Percentiles rank a stretch among this genome's conserved stretches.
These are phyloP conservation scores for Lordiphosa stackelbergi DNA, from an alignment of 1,140 invertebrate species.

Conservation along the genomic window DNA sequence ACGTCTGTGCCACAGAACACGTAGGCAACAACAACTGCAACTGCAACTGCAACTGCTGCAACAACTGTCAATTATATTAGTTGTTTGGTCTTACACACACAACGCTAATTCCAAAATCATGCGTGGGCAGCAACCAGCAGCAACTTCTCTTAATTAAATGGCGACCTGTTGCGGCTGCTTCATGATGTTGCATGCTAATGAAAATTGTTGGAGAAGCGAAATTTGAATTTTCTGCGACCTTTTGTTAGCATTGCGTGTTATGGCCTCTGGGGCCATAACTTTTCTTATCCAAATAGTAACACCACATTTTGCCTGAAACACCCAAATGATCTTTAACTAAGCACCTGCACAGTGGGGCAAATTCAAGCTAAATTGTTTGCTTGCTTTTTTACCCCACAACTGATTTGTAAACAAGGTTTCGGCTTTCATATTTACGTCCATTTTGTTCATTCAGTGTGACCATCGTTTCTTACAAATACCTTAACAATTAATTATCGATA, in stretches of 20 bases:
- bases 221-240: conserved; percentile 43
- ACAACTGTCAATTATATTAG: conserved; percentile 73
- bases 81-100: conserved; percentile 68
- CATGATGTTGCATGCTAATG: conserved; percentile 48
- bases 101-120: conserved; percentile 74
- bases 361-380: too few relatives aligned
- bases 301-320: conserved; percentile 2
- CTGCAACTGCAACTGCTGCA: conserved; percentile 48
- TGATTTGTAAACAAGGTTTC: too few relatives aligned
- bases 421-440: too few relatives aligned
- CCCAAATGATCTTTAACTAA: conserved; percentile 27
- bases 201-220: conserved; percentile 27
- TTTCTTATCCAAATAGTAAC: conserved; percentile 8
- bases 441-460: too few relatives aligned
- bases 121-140: conserved; percentile 60
- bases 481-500: too few relatives aligned
- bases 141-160: conserved; percentile 72
- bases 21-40: conserved; percentile 50
- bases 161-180: conserved; percentile 36
- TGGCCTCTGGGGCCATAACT: conserved; percentile 45
- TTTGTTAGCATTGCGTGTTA: conserved; percentile 62
- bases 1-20: conserved; percentile 64
- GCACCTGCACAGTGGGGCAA: conserved; percentile 6
- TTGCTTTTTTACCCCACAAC: too few relatives aligned
- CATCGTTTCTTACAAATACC: too few relatives aligned